phyloP scores from a whole-genome alignment of 2,797 vertebrate genomes.

The Rhodeus uyekii region DNA sequence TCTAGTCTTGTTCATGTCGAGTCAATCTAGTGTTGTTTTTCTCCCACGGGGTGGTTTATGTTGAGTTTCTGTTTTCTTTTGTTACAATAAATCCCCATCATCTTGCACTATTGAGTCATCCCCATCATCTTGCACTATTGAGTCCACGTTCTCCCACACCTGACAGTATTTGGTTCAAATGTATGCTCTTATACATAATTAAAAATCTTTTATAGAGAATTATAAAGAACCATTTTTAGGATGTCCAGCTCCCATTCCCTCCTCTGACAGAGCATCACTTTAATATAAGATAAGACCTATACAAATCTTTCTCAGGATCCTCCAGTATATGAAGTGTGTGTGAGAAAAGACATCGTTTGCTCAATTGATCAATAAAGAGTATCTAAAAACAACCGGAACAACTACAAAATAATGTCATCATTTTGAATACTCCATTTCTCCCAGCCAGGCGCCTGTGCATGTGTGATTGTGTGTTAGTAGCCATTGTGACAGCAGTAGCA shows the following conservation, averaged over 20 bases:
- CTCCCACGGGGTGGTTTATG: no score
- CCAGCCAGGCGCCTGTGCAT: background rate
- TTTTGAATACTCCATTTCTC: background rate
- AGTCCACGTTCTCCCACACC: no score
- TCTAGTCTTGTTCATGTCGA: no score
- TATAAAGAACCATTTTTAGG: background rate
- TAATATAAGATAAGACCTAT: background rate
- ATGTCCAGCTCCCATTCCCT: background rate
- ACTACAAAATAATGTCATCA: background rate
- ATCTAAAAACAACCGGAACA: background rate
- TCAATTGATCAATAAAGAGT: background rate
- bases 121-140: no score
- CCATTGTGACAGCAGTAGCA: conserved; percentile 28
- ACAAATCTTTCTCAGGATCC: background rate
- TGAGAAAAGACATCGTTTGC: conserved; percentile 10
- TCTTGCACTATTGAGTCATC: no score
- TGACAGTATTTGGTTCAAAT: no score
- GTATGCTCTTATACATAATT: background rate
- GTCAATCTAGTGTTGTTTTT: no score
- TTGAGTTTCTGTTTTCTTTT: no score
- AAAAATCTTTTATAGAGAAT: background rate
- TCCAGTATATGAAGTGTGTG: conserved; percentile 6
- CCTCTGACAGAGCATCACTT: background rate
- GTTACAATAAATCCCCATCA: no score
- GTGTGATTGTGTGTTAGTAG: conserved; percentile 27